These are phyloP conservation scores for Myiothlypis chrysogaster DNA, from an alignment of 2,797 vertebrate species.

Conservation along the genomic window DNA sequence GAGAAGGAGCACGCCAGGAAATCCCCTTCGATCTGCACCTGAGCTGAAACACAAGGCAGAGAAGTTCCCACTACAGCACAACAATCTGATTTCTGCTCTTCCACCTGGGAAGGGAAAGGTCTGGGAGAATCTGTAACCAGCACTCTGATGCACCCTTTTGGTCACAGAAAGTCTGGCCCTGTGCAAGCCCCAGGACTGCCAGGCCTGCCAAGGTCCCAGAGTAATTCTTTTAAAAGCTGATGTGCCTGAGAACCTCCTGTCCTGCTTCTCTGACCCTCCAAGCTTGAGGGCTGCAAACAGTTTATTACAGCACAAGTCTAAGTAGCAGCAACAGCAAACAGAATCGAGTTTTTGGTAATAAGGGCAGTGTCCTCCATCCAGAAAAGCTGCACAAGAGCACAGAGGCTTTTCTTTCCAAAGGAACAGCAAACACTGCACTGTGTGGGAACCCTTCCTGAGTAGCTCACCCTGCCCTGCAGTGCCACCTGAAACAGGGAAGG, in stretches of 20 bases:
- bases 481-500: neutral
- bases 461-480: neutral
- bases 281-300: neutral
- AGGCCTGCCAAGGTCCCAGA: neutral
- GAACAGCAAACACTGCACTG: neutral
- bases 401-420: neutral
- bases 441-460: neutral
- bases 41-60: constrained; percentile 79
- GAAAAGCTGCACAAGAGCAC: neutral
- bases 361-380: neutral
- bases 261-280: neutral
- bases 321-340: neutral
- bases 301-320: neutral
- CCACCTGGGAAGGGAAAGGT: neutral
- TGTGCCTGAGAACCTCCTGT: neutral
- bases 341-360: neutral
- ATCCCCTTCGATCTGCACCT: constrained; percentile 98
- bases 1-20: constrained; percentile 98
- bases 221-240: neutral
- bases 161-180: neutral
- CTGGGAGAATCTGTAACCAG: neutral
- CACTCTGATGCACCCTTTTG: neutral
- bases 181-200: neutral
- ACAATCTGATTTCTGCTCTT: neutral
- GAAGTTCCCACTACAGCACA: neutral